Percentiles rank a stretch among this genome's conserved stretches.
Evolutionary conservation across 1,140 invertebrate species (phyloP).

Genomic region (Diorhabda elongata): DNA sequence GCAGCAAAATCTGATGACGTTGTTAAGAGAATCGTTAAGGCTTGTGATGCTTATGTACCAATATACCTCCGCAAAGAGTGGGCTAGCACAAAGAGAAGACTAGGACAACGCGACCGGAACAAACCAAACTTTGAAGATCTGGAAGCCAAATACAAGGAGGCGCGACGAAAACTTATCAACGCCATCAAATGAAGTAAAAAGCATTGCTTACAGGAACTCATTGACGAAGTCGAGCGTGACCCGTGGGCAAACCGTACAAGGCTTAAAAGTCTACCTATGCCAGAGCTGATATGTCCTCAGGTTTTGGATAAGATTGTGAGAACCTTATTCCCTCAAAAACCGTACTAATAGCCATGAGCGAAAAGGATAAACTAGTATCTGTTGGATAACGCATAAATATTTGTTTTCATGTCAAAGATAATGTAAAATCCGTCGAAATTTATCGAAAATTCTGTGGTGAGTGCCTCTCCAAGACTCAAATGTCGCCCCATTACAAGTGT

Average conservation of each 20-base stretch:
- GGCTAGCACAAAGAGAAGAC: neutral
- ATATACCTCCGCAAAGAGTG: neutral
- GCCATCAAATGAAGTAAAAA: slow-evolving; percentile 2
- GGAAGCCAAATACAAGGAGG: slow-evolving; percentile 4
- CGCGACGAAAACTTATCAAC: neutral
- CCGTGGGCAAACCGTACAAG: slow-evolving; percentile 3
- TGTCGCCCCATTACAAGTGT: too few relatives aligned
- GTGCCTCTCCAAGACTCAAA: too few relatives aligned
- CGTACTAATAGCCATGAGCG: too few relatives aligned
- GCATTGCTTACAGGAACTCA: neutral
- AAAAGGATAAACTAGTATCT: too few relatives aligned
- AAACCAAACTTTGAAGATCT: slow-evolving; percentile 1
- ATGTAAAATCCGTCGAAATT: too few relatives aligned
- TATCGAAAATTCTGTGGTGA: too few relatives aligned
- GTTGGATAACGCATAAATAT: too few relatives aligned
- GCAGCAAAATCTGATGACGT: neutral
- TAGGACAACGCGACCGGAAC: neutral
- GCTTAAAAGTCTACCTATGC: neutral
- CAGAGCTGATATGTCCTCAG: too few relatives aligned
- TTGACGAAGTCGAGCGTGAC: neutral
- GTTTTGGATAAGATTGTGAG: too few relatives aligned
- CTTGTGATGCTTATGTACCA: neutral
- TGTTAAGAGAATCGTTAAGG: neutral
- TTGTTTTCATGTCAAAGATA: too few relatives aligned
- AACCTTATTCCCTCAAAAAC: too few relatives aligned